Conservation (phyloP, 2,888 invertebrate species). For the Perizoma affinitatum region DNA sequence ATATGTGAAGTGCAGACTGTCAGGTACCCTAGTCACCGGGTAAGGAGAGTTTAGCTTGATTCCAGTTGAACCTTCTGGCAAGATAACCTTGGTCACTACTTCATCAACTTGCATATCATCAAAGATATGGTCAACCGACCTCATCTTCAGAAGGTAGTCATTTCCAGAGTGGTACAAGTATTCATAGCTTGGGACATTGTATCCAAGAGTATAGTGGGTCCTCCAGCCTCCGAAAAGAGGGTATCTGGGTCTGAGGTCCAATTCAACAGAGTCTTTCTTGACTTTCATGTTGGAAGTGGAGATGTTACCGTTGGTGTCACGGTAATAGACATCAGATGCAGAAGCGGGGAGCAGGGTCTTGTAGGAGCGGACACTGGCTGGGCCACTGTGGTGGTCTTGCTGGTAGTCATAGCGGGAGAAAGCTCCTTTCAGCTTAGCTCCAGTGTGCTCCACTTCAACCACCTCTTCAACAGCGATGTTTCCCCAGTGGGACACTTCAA, state of each 20-base stretch:
- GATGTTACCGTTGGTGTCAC: conserved; percentile 99
- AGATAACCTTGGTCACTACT: conserved; percentile 92
- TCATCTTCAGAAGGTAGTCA: conserved; percentile 94
- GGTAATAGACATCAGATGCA: conserved; percentile 97
- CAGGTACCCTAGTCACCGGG: conserved; percentile 88
- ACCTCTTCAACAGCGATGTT: conserved; percentile 98
- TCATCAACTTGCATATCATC: conserved; percentile 98
- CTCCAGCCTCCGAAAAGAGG: conserved; percentile 99
- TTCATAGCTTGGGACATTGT: conserved; percentile 98
- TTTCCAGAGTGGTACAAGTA: conserved; percentile 93
- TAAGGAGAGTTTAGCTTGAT: conserved; percentile 93
- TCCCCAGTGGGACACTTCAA: conserved; percentile 99
- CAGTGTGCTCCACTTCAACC: conserved; percentile 95
- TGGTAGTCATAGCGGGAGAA: conserved; percentile 99
- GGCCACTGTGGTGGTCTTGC: conserved; percentile 93
- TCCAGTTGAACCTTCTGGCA: conserved; percentile 96
- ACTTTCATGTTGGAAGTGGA: conserved; percentile 97
- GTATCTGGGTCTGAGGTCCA: conserved; percentile 98
- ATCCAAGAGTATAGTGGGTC: conserved; percentile 97
- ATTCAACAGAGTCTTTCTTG: conserved; percentile 95
- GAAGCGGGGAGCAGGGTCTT: conserved; percentile 93
- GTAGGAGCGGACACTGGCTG: conserved; percentile 95
- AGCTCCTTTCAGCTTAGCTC: conserved; percentile 95
- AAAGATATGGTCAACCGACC: conserved; percentile 97
- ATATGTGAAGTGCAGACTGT: conserved; percentile 94